phyloP scores from a whole-genome alignment of 2,888 invertebrate species.

The Eupithecia subfuscata region DNA sequence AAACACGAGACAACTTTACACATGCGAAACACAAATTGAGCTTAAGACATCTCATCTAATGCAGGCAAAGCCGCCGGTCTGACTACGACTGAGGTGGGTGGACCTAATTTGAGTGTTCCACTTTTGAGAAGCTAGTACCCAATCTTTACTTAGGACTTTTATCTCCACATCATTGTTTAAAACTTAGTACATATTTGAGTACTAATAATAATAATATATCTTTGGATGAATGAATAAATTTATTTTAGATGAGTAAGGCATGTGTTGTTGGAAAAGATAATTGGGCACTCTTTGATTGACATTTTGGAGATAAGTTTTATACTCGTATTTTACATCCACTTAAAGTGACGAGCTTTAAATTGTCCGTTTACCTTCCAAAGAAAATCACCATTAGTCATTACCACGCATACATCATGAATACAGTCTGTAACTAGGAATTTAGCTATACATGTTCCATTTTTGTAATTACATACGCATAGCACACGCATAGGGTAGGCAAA shows the following conservation, averaged over 20 bases:
- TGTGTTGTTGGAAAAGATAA: background rate
- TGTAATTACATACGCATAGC: background rate
- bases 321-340: too few species aligned
- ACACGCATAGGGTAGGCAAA: too few species aligned
- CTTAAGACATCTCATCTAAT: too few species aligned
- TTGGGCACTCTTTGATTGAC: background rate
- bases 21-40: too few species aligned
- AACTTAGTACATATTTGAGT: background rate
- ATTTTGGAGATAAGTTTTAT: too few species aligned
- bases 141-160: background rate
- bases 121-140: too few species aligned
- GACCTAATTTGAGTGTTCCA: too few species aligned
- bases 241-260: background rate
- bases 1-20: too few species aligned
- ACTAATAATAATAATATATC: background rate
- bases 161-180: background rate
- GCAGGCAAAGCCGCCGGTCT: too few species aligned
- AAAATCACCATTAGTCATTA: background rate
- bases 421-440: background rate
- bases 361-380: background rate
- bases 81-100: too few species aligned
- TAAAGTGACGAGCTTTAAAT: background rate
- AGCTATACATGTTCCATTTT: background rate
- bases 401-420: background rate
- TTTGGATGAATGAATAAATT: background rate